phyloP scores from a whole-genome alignment of 2,113 vertebrate genomes.

The Oreochromis aureus region DNA sequence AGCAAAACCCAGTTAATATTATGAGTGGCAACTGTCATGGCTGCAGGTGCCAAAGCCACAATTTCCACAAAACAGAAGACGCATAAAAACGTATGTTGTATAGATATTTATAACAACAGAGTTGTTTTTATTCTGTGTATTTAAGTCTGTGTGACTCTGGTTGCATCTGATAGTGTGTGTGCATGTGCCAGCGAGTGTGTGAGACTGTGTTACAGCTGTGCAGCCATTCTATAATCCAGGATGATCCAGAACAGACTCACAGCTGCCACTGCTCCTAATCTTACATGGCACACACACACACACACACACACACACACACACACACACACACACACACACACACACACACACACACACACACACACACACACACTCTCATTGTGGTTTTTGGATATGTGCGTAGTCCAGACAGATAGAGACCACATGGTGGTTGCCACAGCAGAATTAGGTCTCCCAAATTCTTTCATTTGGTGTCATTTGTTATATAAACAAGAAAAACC shows the following conservation, averaged over 20 bases:
- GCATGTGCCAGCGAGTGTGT: not conserved
- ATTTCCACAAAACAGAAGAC: not conserved
- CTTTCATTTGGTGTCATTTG: not conserved
- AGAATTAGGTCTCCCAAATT: conserved; percentile 6
- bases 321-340: not conserved
- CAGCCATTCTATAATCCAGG: conserved; percentile 62
- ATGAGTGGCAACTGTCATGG: not conserved
- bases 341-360: not conserved
- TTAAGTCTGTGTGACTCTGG: not conserved
- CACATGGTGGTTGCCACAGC: conserved; percentile 9
- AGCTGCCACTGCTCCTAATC: conserved; percentile 69
- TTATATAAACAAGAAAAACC: not conserved
- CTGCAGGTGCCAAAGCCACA: not conserved
- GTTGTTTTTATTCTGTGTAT: not conserved
- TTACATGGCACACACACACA: conserved; percentile 14
- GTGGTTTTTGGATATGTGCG: conserved; percentile 7
- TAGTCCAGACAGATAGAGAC: conserved; percentile 29
- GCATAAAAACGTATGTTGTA: not conserved
- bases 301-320: not conserved
- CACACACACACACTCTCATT: not conserved
- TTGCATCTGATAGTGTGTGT: not conserved
- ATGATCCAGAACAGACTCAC: conserved; percentile 64
- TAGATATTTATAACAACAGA: not conserved
- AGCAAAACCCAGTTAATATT: not conserved
- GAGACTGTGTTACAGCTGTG: conserved; percentile 48